These are phyloP conservation scores for Argentina silus DNA, from an alignment of 2,797 vertebrate species.

Conservation along the genomic window DNA sequence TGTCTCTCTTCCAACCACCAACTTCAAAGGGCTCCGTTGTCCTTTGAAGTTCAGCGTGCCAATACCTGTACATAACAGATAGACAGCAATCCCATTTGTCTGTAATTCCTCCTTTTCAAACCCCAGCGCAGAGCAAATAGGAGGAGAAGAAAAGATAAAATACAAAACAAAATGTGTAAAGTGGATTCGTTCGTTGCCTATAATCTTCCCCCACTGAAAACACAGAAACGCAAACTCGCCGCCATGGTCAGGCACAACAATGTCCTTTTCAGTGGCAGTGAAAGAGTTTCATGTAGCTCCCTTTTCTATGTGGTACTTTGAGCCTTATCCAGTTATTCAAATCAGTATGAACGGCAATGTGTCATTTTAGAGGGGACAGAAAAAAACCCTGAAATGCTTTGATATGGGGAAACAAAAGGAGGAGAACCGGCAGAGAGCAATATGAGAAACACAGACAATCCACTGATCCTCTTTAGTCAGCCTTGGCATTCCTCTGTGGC, in stretches of 20 bases:
- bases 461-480: background rate
- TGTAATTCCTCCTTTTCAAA: conserved; percentile 64
- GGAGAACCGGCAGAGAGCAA: conserved; percentile 11
- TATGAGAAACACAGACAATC: conserved; percentile 41
- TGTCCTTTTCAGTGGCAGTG: conserved; percentile 71
- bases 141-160: conserved; percentile 64
- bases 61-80: conserved; percentile 66
- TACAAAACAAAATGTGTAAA: conserved; percentile 74
- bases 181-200: conserved; percentile 70
- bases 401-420: background rate
- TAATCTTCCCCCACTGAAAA: conserved; percentile 62
- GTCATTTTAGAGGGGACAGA: conserved; percentile 66
- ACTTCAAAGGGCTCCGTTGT: conserved; percentile 72
- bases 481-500: background rate
- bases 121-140: conserved; percentile 56
- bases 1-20: conserved; percentile 57
- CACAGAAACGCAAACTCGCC: conserved; percentile 49
- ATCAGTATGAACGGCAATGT: conserved; percentile 68
- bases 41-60: conserved; percentile 73
- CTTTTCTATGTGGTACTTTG: conserved; percentile 65
- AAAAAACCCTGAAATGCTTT: conserved; percentile 11
- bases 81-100: conserved; percentile 67
- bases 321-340: conserved; percentile 77
- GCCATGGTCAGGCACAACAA: conserved; percentile 68
- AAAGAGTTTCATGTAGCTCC: conserved; percentile 67